Base-by-base conservation (phyloP, 53 echinoderm and acorn worm genomes). In the Luidia sarsii region DNA sequence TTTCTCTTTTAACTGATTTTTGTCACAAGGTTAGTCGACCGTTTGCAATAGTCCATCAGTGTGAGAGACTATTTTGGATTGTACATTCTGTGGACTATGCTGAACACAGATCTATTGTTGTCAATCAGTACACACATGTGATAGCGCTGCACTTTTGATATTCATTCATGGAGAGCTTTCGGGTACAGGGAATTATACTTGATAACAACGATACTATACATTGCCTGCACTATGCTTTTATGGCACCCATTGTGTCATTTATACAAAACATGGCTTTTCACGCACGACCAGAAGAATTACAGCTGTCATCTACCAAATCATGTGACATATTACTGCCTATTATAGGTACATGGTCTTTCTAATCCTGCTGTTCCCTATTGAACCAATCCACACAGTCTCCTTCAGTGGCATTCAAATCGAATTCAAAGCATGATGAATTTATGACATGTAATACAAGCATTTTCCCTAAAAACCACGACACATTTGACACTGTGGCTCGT, bases 131-230 rank as follows among this genome's bases (percentile, higher is more conserved):
- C 38, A 38, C 54, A 50, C 25, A 39, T 22, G 37, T 39, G 71
- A 35, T 72, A 49, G 21, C 72, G 39, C 20, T 72, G 72, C 57
- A 72, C 72, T 72, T 72, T 72, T 39, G 20, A 39, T 56, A 72
- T 56, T 72, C 72, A 72, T 2, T n/a, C 49, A 34, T 56, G 54
- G 34, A 63, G 63, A n/a, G 36, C 63, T 29, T 10, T 36, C 24
- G 7, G 21, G 72, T 15, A 24, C 39, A 23, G 54, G 36, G 27
- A 25, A 72, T 72, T 56, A 34, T 72, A 24, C 71, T 2, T 50
- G 24, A 50, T 15, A 52, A 38, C 36, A 39, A 72, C 18, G 54
- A 8, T 31, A 51, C 39, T 25, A 54, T 25, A 54, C n/a, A 34
- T 21, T 71, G 27, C 52, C 31, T 20, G 50, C 7, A 19, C 36